Evolutionary conservation across 2,888 invertebrate genomes (phyloP).

Genomic region (Drosophila ustulata): DNA sequence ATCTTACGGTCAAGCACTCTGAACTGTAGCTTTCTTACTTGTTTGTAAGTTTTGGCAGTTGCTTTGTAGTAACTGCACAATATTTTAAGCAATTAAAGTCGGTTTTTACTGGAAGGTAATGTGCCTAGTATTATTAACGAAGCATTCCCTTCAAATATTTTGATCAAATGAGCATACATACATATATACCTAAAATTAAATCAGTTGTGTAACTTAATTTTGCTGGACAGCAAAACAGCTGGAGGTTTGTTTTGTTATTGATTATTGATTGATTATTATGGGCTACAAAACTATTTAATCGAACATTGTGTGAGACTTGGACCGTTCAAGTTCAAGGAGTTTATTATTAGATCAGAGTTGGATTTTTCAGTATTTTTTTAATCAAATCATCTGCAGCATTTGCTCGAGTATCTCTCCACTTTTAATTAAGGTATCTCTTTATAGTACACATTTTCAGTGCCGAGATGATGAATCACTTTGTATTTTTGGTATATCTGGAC

Average conservation of each 20-base stretch:
- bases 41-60: slow-evolving; percentile 1
- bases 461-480: slow-evolving; percentile 56
- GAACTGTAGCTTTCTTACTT: too few relatives aligned
- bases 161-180: neutral
- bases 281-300: neutral
- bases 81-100: slow-evolving; percentile 20
- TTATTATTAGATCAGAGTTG: neutral
- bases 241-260: neutral
- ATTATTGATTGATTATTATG: neutral
- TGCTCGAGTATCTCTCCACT: slow-evolving; percentile 5
- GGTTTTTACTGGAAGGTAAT: neutral
- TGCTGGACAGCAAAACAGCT: neutral
- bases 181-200: neutral
- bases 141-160: neutral
- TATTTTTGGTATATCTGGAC: slow-evolving; percentile 14
- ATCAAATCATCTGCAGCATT: slow-evolving; percentile 23
- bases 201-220: neutral
- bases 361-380: slow-evolving; percentile 12
- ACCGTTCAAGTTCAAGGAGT: too few relatives aligned
- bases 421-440: slow-evolving; percentile 34
- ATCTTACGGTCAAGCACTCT: too few relatives aligned
- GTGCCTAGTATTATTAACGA: neutral
- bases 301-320: neutral
- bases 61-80: slow-evolving; percentile 1
- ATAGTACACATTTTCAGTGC: slow-evolving; percentile 5